Percentiles rank a stretch among this genome's conserved stretches.
Evolutionary conservation across 2,888 invertebrate genomes (phyloP).

Genomic region (Platerodrilus igneus): DNA sequence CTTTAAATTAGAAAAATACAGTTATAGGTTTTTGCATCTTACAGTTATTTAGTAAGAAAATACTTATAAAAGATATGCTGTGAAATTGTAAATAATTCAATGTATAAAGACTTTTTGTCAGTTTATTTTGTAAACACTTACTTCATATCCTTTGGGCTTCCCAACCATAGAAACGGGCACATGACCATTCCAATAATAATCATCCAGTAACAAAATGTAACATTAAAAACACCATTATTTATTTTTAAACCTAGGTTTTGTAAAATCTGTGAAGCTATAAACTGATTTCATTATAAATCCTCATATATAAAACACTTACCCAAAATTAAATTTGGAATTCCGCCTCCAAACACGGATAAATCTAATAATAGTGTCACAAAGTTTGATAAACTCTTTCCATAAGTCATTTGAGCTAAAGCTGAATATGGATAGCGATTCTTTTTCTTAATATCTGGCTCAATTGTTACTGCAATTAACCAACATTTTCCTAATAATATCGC

Average conservation of each 20-base stretch:
- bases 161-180: slow-evolving; percentile 81
- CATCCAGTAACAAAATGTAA: slow-evolving; percentile 82
- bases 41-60: too few species aligned
- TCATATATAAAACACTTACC: slow-evolving; percentile 49
- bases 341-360: slow-evolving; percentile 70
- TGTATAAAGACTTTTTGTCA: too few species aligned
- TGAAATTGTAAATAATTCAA: too few species aligned
- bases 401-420: slow-evolving; percentile 75
- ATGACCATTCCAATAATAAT: slow-evolving; percentile 67
- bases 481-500: slow-evolving; percentile 73
- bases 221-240: slow-evolving; percentile 57
- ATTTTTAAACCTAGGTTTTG: slow-evolving; percentile 72
- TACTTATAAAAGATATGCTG: too few species aligned
- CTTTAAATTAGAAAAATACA: too few species aligned
- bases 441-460: slow-evolving; percentile 55
- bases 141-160: slow-evolving; percentile 92
- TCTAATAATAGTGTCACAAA: slow-evolving; percentile 67
- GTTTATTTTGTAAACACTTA: too few species aligned
- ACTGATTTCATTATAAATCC: slow-evolving; percentile 2
- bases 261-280: slow-evolving; percentile 71
- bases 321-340: slow-evolving; percentile 75
- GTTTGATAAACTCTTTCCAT: slow-evolving; percentile 59
- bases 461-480: slow-evolving; percentile 73
- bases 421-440: slow-evolving; percentile 73
- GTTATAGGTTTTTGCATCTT: too few species aligned